These are phyloP conservation scores for Microcebus griseorufus DNA, from an alignment of 2,113 vertebrate genomes.

Conservation along the genomic window DNA sequence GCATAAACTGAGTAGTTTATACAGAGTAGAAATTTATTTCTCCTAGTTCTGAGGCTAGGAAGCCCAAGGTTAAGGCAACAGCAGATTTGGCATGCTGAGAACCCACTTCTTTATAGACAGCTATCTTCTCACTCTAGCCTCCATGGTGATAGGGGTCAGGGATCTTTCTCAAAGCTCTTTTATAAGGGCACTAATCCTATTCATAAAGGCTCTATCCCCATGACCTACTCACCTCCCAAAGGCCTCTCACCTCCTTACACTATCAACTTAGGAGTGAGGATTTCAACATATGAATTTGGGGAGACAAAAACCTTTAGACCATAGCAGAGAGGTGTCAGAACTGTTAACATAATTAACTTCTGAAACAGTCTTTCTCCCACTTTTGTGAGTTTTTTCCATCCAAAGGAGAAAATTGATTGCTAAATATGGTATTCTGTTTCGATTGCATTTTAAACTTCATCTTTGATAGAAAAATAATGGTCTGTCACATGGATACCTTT, in stretches of 20 bases:
- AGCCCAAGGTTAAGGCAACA: neutral
- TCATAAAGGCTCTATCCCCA: neutral
- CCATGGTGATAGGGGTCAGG: neutral
- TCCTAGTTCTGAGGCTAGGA: neutral
- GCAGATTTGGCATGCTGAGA: neutral
- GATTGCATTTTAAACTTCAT: neutral
- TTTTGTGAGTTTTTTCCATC: neutral
- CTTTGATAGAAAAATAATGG: constrained; percentile 52
- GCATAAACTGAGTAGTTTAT: neutral
- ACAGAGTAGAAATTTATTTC: neutral
- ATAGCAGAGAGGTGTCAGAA: neutral
- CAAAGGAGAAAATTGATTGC: constrained; percentile 14
- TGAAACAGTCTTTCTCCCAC: neutral
- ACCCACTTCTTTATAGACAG: neutral
- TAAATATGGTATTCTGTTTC: constrained; percentile 24
- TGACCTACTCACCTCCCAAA: neutral
- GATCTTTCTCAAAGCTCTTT: neutral
- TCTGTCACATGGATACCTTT: neutral
- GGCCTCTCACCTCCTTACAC: neutral
- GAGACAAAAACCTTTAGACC: neutral
- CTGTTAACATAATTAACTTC: neutral
- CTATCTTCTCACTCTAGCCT: neutral
- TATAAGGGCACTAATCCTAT: neutral
- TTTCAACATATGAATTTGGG: neutral
- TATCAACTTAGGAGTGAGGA: neutral